phyloP scores from a whole-genome alignment of 2,888 invertebrate genomes.

The Sclerodermus sp. region DNA sequence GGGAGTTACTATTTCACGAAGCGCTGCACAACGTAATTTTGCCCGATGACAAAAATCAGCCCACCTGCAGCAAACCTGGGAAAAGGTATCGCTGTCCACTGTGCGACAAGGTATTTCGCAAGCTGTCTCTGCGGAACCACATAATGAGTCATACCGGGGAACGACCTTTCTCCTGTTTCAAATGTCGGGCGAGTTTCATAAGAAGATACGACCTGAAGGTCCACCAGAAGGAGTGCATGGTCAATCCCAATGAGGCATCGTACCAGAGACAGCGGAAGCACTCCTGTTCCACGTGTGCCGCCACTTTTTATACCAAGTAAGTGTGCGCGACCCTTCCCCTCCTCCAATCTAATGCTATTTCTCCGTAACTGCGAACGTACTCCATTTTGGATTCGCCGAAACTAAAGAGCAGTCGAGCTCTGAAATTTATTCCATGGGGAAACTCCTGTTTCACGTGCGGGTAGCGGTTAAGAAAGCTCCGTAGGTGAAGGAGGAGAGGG shows the following conservation, averaged over 20 bases:
- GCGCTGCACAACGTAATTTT: constrained; percentile 65
- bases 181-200: constrained; percentile 68
- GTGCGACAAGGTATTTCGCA: constrained; percentile 68
- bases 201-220: constrained; percentile 67
- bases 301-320: constrained; percentile 56
- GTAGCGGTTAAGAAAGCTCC: too few species aligned
- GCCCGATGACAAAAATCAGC: constrained; percentile 47
- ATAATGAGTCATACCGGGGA: constrained; percentile 75
- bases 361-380: too few species aligned
- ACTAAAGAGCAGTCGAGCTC: too few species aligned
- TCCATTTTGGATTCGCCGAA: too few species aligned
- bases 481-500: too few species aligned
- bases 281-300: constrained; percentile 51
- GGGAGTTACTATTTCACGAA: constrained; percentile 75
- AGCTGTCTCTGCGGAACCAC: constrained; percentile 70
- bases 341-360: too few species aligned
- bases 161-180: constrained; percentile 67
- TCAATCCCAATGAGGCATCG: constrained; percentile 2
- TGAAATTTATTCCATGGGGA: too few species aligned
- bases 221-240: constrained; percentile 61
- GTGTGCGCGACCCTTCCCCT: too few species aligned
- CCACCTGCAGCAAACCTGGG: constrained; percentile 36
- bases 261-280: constrained; percentile 36
- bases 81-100: constrained; percentile 68
- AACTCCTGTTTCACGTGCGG: too few species aligned